Evolutionary conservation across 2,888 invertebrate species (phyloP).

Genomic region (Hyalella azteca): DNA sequence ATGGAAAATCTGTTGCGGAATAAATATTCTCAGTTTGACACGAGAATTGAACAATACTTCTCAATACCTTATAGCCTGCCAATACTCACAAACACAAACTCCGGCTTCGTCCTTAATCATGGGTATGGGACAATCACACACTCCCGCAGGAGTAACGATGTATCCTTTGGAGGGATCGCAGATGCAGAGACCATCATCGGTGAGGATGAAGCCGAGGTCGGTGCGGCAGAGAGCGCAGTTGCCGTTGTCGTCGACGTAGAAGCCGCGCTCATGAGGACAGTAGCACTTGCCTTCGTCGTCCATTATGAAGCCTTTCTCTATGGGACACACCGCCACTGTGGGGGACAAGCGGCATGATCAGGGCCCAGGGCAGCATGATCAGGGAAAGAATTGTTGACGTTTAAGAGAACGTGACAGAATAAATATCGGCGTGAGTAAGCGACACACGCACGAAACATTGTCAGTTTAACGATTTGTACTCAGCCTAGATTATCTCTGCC

Average conservation of each 20-base stretch:
- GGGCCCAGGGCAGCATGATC: no score
- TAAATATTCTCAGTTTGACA: no score
- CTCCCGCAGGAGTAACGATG: constrained; percentile 71
- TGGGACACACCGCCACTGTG: constrained; percentile 70
- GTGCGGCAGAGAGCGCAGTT: constrained; percentile 77
- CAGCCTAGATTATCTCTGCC: no score
- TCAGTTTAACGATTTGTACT: no score
- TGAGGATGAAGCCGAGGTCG: constrained; percentile 77
- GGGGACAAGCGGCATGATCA: no score
- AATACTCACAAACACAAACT: constrained; percentile 56
- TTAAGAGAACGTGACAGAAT: no score
- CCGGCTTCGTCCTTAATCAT: constrained; percentile 59
- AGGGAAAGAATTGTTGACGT: no score
- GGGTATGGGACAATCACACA: constrained; percentile 61
- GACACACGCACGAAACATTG: no score
- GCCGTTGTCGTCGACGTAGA: constrained; percentile 77
- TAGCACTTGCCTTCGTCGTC: constrained; percentile 72
- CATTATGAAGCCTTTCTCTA: constrained; percentile 76
- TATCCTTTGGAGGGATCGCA: constrained; percentile 77
- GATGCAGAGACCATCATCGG: constrained; percentile 78
- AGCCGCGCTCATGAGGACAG: constrained; percentile 73
- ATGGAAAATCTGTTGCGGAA: no score
- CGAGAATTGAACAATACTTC: no score
- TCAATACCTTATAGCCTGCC: no score
- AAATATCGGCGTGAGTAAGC: no score